These are phyloP conservation scores for Eudyptes chrysolophus DNA, from an alignment of 2,113 vertebrate genomes.

Conservation along the genomic window DNA sequence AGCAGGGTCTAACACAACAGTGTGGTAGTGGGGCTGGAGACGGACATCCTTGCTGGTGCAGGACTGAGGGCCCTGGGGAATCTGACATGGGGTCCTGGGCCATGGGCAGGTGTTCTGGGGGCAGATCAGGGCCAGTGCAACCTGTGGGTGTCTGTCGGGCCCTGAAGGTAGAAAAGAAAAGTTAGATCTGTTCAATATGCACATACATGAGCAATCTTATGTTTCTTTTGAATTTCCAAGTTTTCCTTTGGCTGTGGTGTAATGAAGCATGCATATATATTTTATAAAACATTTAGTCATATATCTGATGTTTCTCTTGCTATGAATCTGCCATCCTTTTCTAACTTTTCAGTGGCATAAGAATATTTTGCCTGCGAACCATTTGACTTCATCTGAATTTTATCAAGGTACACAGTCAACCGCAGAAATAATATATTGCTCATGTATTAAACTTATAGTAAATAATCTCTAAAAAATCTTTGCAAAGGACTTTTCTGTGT, in stretches of 20 bases:
- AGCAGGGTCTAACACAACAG: not conserved
- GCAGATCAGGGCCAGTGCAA: too few species aligned
- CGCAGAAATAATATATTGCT: not conserved
- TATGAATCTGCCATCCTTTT: not conserved
- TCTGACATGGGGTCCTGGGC: not conserved
- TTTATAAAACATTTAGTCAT: not conserved
- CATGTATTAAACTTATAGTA: not conserved
- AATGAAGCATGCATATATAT: not conserved
- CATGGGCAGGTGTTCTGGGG: too few species aligned
- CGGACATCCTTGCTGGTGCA: not conserved
- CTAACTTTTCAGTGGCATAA: not conserved
- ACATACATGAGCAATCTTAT: not conserved
- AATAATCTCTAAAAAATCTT: not conserved
- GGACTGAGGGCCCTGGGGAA: too few species aligned
- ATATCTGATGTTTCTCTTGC: not conserved
- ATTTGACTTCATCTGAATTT: not conserved
- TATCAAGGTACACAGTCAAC: not conserved
- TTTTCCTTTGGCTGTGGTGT: not conserved
- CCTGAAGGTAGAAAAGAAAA: not conserved
- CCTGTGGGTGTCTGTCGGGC: not conserved
- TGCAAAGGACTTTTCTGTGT: not conserved
- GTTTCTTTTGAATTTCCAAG: not conserved
- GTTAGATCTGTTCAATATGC: not conserved
- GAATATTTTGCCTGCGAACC: not conserved
- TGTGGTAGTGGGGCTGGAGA: rapidly evolving